Evolutionary conservation across 2,113 vertebrate species (phyloP), one percentile per base, ranked within the genome.

Genomic region (Mustela lutreola): DNA sequence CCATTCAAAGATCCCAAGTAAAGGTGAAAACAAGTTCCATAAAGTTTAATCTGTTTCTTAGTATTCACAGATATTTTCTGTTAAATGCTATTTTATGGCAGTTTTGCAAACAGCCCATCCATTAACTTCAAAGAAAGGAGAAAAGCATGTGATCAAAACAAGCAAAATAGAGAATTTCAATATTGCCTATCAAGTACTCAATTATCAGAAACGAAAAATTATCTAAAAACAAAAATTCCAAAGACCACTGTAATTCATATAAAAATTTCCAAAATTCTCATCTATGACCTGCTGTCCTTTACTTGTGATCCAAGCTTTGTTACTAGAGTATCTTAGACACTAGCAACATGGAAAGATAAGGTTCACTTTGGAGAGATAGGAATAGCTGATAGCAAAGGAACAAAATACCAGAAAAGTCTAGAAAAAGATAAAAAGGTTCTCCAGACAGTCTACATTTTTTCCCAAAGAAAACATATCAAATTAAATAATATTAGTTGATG

Each of bases 381-480:
- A 80, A 83, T 28, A 6, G 73, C 8, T 95, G 26, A 89, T 0
- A 82, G 73, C 78, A 95, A 94, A 96, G 26, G 7, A 86, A 95
- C 8, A 86, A 96, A 91, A 90, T 58, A 83, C 6, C 6, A 62
- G 24, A 60, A 62, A 71, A 24, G 9, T 76, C 26, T 91, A 76
- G 63, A 80, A 95, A 97, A 91, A 75, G 26, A 93, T 22, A 79
- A 95, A 97, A 91, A 79, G n/a, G 89, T 31, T 90, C 21, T 87
- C 14, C 79, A 75, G 22, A 80, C 14, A 85, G 11, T 53, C 76
- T 95, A 63, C 14, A 89, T 50, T 80, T 97, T 96, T 56, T 45
- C 33, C 8, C 85, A 73, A 79, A 82, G 31, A 96, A 96, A 96
- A 80, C 45, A 65, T 7, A 94, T 82, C 60, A 80, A 92, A 87